These are phyloP conservation scores for Stercorarius parasiticus DNA, from an alignment of 2,113 vertebrate species.

Conservation along the genomic window DNA sequence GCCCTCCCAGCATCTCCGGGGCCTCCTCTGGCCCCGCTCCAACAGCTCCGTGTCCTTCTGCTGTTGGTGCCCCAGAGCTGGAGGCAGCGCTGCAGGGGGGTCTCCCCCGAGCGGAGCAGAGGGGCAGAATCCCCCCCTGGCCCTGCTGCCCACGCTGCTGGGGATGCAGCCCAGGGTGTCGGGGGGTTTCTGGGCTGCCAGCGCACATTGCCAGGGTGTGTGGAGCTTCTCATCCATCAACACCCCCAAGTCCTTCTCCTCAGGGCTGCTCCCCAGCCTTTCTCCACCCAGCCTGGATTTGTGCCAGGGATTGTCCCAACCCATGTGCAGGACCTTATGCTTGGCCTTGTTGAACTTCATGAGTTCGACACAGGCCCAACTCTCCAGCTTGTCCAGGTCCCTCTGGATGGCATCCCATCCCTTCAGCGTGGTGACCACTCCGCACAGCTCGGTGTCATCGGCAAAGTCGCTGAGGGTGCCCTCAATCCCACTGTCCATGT, in stretches of 20 bases:
- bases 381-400: neutral
- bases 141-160: neutral
- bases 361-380: neutral
- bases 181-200: neutral
- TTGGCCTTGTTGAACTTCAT: neutral
- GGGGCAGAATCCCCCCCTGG: neutral
- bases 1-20: too few species aligned
- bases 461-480: neutral
- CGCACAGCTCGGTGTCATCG: neutral
- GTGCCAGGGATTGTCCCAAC: neutral
- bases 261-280: neutral
- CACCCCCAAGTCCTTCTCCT: neutral
- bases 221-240: neutral
- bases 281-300: neutral
- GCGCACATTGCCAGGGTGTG: rapidly evolving
- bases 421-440: neutral
- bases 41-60: too few species aligned
- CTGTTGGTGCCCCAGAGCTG: too few species aligned
- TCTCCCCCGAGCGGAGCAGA: too few species aligned
- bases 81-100: too few species aligned
- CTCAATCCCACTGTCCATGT: neutral
- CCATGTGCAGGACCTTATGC: neutral
- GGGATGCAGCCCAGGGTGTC: neutral
- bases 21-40: too few species aligned
- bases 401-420: neutral